Conservation (phyloP, 2,888 invertebrate genomes). For the Liodrosophila aerea region DNA sequence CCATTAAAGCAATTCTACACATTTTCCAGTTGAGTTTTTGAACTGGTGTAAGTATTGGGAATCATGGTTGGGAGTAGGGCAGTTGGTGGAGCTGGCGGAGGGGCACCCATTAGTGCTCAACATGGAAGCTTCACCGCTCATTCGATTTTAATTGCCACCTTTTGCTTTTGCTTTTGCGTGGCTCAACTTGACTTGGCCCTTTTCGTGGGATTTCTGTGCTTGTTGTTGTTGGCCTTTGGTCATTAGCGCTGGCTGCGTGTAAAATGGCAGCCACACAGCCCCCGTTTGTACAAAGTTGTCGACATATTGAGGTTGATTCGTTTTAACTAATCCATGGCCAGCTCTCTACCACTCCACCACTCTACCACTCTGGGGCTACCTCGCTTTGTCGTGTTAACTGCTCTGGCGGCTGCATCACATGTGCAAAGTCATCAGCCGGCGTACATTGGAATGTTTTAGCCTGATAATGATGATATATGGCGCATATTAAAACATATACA, state of each 20-base stretch:
- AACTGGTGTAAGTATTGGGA: conserved; percentile 17
- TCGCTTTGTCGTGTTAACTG: conserved; percentile 44
- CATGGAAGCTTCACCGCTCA: conserved; percentile 78
- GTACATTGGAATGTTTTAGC: conserved; percentile 55
- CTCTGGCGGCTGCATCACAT: conserved; percentile 63
- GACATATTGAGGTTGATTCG: conserved; percentile 73
- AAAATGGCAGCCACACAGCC: conserved; percentile 66
- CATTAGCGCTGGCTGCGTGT: conserved; percentile 75
- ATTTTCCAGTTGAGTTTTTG: conserved; percentile 48
- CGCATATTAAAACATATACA: conserved; percentile 50
- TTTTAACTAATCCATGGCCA: conserved; percentile 66
- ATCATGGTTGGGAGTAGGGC: neutral
- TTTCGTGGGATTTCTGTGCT: conserved; percentile 68
- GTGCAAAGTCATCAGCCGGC: conserved; percentile 72
- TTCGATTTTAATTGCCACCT: conserved; percentile 79
- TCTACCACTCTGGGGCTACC: conserved; percentile 2
- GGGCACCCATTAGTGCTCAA: conserved; percentile 75
- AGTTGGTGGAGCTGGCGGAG: conserved; percentile 34
- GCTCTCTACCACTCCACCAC: too few species aligned
- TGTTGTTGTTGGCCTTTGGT: conserved; percentile 51
- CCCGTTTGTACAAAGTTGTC: conserved; percentile 69
- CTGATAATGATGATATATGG: conserved; percentile 75
- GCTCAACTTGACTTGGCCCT: conserved; percentile 53
- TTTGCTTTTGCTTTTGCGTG: conserved; percentile 69
- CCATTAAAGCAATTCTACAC: conserved; percentile 77